phyloP scores from a whole-genome alignment of 1,140 invertebrate species.

The Octopus sinensis region DNA sequence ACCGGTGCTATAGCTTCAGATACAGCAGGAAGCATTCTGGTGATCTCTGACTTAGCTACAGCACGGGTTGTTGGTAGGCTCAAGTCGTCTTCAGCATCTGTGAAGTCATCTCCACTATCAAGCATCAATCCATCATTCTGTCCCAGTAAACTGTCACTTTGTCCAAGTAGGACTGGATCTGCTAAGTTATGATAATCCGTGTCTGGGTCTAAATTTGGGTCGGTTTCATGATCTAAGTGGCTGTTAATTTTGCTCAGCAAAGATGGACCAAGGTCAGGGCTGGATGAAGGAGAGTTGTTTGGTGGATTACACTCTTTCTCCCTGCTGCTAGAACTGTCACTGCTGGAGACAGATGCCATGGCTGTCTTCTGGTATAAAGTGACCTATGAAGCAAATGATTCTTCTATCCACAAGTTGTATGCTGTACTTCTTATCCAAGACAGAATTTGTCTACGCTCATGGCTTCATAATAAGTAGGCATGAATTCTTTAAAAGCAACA shows the following conservation, averaged over 20 bases:
- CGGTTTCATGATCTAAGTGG: no score
- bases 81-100: slow-evolving; percentile 35
- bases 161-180: no score
- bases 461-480: no score
- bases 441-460: no score
- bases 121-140: slow-evolving; percentile 17
- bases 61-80: slow-evolving; percentile 13
- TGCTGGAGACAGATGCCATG: not conserved
- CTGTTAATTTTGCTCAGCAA: not conserved
- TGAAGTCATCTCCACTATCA: slow-evolving; percentile 33
- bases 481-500: no score
- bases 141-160: not conserved
- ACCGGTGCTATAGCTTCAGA: slow-evolving; percentile 16
- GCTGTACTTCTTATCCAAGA: no score
- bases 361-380: not conserved
- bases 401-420: no score
- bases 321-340: not conserved
- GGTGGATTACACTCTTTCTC: not conserved
- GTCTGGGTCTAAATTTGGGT: no score
- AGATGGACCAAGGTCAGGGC: not conserved
- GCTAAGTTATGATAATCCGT: no score
- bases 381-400: no score
- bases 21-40: slow-evolving; percentile 17
- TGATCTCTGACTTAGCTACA: slow-evolving; percentile 20
- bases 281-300: slow-evolving; percentile 1